A percentile compares a stretch with the other conserved stretches of the same genome.
Evolutionary conservation across 2,113 vertebrate species (phyloP).

Genomic region (Athene noctua): DNA sequence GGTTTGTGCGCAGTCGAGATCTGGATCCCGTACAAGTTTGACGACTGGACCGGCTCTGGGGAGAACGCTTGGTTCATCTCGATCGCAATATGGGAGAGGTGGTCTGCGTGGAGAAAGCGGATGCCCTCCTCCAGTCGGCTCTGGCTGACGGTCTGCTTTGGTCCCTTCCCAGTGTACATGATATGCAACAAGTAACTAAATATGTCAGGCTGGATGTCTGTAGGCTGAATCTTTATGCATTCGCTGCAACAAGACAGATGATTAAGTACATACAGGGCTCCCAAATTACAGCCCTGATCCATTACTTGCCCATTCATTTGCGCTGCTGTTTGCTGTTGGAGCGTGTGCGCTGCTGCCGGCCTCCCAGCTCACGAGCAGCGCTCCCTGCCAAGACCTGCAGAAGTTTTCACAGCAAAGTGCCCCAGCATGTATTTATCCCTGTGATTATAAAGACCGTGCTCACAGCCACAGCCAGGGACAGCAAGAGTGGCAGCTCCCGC

Average conservation of each 20-base stretch:
- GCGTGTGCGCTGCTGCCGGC: fast-evolving
- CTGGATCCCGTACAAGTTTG: slow-evolving; percentile 96
- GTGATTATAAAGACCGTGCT: neutral
- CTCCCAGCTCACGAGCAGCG: neutral
- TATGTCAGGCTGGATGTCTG: slow-evolving; percentile 96
- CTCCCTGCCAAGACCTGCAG: neutral
- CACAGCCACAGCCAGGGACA: neutral
- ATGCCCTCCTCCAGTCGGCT: slow-evolving; percentile 93
- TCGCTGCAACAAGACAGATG: slow-evolving; percentile 80
- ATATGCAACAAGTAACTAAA: slow-evolving; percentile 98
- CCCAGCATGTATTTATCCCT: neutral
- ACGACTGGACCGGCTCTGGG: slow-evolving; percentile 83
- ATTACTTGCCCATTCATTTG: neutral
- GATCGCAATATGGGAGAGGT: slow-evolving; percentile 82
- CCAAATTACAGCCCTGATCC: neutral
- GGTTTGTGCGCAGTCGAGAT: slow-evolving; percentile 89
- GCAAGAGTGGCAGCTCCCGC: neutral
- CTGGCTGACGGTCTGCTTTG: slow-evolving; percentile 90
- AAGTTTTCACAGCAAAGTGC: neutral
- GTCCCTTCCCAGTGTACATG: slow-evolving; percentile 95
- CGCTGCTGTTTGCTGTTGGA: neutral
- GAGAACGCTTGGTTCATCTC: slow-evolving; percentile 77
- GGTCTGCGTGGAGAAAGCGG: slow-evolving; percentile 94
- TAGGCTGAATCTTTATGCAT: slow-evolving; percentile 98
- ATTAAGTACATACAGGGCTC: neutral